These are phyloP conservation scores for Cyphomyrus discorhynchus DNA, from an alignment of 2,113 vertebrate species.

Conservation along the genomic window DNA sequence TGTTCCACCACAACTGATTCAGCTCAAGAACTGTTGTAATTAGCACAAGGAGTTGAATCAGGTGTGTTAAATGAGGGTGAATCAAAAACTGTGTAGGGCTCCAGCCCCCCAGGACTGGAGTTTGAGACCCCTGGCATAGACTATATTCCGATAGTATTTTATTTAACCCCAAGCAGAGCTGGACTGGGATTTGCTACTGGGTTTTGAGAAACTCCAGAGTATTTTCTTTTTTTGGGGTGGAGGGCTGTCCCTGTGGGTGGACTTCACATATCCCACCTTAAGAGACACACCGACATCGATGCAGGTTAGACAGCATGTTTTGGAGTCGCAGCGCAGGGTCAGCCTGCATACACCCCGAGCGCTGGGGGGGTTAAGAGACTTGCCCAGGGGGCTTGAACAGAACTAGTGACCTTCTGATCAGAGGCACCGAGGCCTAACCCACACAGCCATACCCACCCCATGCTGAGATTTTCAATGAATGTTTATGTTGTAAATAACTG, in stretches of 20 bases:
- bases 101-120: too few species aligned
- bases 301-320: background rate
- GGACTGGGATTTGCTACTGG: background rate
- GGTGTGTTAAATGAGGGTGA: too few species aligned
- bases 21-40: too few species aligned
- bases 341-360: background rate
- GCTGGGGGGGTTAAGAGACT: background rate
- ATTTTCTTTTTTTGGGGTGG: too few species aligned
- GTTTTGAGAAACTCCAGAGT: background rate
- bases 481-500: background rate
- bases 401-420: background rate
- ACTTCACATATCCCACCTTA: background rate
- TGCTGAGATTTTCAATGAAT: background rate
- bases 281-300: background rate
- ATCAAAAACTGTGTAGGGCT: too few species aligned
- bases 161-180: background rate
- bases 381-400: background rate
- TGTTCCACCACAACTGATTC: too few species aligned
- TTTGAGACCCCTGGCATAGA: background rate
- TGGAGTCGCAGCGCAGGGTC: background rate
- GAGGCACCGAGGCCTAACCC: background rate
- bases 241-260: background rate
- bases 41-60: too few species aligned
- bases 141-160: background rate
- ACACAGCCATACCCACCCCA: background rate